Evolutionary conservation across 2,888 invertebrate genomes (phyloP).

Genomic region (Listrodromus nycthemerus): DNA sequence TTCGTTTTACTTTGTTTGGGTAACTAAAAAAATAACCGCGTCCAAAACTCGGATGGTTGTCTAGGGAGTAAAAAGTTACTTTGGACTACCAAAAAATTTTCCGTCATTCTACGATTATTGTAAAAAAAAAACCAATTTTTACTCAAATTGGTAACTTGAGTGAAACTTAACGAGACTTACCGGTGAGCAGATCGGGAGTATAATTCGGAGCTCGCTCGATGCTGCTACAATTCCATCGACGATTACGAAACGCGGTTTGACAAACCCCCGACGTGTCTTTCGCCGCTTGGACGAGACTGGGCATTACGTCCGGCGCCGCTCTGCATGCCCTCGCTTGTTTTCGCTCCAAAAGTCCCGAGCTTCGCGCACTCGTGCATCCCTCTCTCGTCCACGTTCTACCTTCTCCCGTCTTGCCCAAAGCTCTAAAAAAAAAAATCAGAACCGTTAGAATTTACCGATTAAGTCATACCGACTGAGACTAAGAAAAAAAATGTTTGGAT

Average conservation of each 20-base stretch:
- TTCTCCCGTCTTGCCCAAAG: conserved; percentile 79
- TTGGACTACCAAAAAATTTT: too few relatives aligned
- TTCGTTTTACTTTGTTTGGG: too few relatives aligned
- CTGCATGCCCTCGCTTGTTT: conserved; percentile 89
- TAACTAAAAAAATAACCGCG: too few relatives aligned
- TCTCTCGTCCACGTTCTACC: conserved; percentile 81
- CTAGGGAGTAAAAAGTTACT: too few relatives aligned
- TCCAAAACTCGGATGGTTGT: too few relatives aligned
- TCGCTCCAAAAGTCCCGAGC: conserved; percentile 86
- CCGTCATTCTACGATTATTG: too few relatives aligned
- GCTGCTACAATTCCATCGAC: conserved; percentile 94
- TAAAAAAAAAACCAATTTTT: too few relatives aligned
- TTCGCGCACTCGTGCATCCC: conserved; percentile 82
- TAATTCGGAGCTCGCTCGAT: conserved; percentile 89
- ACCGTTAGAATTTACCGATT: neutral
- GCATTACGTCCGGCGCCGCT: conserved; percentile 89
- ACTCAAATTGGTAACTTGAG: too few relatives aligned
- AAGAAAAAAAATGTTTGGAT: too few relatives aligned
- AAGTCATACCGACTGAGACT: too few relatives aligned
- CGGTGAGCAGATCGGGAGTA: conserved; percentile 91
- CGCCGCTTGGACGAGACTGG: conserved; percentile 91
- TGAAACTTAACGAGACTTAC: conserved; percentile 83
- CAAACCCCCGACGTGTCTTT: conserved; percentile 89
- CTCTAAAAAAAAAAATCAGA: conserved; percentile 70
- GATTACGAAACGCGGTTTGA: conserved; percentile 89